These are phyloP conservation scores for Acanthisitta chloris DNA, from an alignment of 2,113 vertebrate genomes.

Conservation along the genomic window DNA sequence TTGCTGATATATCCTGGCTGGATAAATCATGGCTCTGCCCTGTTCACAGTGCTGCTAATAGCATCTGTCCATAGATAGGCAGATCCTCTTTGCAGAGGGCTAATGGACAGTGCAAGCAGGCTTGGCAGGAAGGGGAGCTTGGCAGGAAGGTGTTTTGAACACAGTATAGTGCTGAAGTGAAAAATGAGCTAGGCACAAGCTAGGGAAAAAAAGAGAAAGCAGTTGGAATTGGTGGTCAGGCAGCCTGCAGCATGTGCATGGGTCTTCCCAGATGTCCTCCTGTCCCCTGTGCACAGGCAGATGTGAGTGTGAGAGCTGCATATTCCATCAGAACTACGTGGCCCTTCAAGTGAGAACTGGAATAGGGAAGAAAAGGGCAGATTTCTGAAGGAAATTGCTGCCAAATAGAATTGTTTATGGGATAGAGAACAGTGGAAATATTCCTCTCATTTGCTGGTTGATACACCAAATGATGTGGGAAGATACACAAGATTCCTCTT, in stretches of 20 bases:
- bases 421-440: background rate
- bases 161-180: background rate
- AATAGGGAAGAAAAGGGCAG: background rate
- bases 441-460: background rate
- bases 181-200: background rate
- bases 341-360: background rate
- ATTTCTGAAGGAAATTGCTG: background rate
- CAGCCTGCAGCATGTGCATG: background rate
- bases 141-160: background rate
- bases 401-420: background rate
- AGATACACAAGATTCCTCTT: background rate
- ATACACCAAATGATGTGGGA: background rate
- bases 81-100: background rate
- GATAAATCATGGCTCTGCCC: background rate
- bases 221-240: background rate
- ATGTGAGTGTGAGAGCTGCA: accelerated
- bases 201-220: background rate
- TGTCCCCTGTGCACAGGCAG: background rate
- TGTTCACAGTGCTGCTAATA: background rate
- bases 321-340: accelerated
- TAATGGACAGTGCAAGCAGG: background rate
- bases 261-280: background rate
- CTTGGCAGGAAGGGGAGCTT: background rate
- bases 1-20: background rate
- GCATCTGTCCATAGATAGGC: background rate